Base-by-base conservation (phyloP, 1,140 invertebrate genomes). In the Zaprionus kolodkinae region DNA sequence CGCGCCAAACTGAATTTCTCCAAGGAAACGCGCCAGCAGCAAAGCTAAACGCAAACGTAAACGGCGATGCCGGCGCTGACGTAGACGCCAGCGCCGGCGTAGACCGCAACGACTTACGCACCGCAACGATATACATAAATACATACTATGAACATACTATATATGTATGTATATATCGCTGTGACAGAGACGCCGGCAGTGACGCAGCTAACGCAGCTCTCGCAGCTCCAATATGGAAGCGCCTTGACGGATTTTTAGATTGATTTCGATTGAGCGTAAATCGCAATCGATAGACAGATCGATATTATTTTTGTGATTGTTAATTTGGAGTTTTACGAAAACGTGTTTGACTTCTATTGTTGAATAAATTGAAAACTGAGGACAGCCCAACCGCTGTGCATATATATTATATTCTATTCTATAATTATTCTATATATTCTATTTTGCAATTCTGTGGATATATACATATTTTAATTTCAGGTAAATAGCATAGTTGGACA, bases 11-110 rank as follows among this genome's bases (percentile, higher is more conserved):
- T 88, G 62, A 88, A 84, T 70, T 84, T 88, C 71, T 84, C 67
- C 45, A 88, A 88, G 84, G 85, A 89, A 88, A 83, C 40, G 62
- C 85, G 84, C 75, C 76, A 77, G 64, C 68, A 75, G 72, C 78
- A 77, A 62, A 83, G 70, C 78, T 77, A 86, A 87, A 73, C 76
- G 67, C 72, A 77, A 90, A 76, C 67, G 71, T 50, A 48, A 17
- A 50, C 59, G 56, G 33, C 56, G 64, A 45, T 36, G 61, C 54
- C 50, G 30, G 54, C 48, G 68, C 21, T 17, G 45, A 25, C 71
- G 38, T 25, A 15, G 43, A 59, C 64, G 43, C 56, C 59, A 9
- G 67, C 43, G 36, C 56, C 62, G n/a, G 57, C 64, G n/a, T 45
- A 15, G 45, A 60, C 73, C 25, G 56, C 57, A 60, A 63, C 71